Conservation (phyloP, 2,888 invertebrate species). For the Physocephala rufipes region DNA sequence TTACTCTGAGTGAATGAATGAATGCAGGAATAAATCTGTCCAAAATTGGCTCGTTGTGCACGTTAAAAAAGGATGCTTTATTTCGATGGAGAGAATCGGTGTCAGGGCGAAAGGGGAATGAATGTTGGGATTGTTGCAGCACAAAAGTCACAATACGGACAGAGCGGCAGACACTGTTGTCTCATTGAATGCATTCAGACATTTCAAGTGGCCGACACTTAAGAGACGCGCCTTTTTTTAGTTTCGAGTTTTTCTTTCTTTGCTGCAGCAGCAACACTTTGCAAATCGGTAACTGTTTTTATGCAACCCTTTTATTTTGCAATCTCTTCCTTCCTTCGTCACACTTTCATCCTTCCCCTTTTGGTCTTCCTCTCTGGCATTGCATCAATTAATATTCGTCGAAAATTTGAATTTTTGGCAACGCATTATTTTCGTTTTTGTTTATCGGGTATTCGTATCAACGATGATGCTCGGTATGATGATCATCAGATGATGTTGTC, state of each 20-base stretch:
- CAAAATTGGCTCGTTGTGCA: conserved; percentile 17
- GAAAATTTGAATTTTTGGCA: conserved; percentile 26
- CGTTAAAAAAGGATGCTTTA: conserved; percentile 1
- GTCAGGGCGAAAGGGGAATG: neutral
- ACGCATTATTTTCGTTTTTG: neutral
- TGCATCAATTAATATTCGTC: neutral
- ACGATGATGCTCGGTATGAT: neutral
- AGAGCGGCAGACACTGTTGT: neutral
- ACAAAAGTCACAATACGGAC: neutral
- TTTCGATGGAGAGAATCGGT: neutral
- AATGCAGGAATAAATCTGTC: neutral
- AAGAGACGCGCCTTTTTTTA: neutral
- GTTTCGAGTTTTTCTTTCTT: neutral
- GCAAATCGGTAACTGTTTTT: neutral
- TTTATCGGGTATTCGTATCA: neutral
- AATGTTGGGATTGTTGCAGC: neutral
- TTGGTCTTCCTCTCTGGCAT: too few relatives aligned
- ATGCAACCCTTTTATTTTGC: too few relatives aligned
- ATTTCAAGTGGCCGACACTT: conserved; percentile 20
- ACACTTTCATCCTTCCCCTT: neutral
- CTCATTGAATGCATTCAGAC: conserved; percentile 1
- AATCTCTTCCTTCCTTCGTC: neutral
- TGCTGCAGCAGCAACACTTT: neutral
- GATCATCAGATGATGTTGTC: neutral
- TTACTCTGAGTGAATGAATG: neutral